Conservation (phyloP, 2,888 invertebrate genomes). For the Oxycera nigricornis region DNA sequence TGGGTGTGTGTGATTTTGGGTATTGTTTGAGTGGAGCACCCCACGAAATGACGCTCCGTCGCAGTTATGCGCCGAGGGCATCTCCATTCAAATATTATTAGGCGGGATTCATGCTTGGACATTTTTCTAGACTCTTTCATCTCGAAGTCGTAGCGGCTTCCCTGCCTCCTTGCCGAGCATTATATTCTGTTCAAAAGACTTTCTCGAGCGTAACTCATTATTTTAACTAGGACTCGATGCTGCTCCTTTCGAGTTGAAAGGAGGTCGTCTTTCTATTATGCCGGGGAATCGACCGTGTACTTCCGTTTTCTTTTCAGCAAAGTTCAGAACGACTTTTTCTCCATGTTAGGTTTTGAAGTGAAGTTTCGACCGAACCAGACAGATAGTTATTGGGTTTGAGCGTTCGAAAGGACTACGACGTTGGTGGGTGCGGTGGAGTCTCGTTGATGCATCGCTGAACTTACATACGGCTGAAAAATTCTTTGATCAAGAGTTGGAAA, state of each 20-base stretch:
- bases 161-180: not conserved
- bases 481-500: no score
- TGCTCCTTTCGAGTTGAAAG: conserved; percentile 29
- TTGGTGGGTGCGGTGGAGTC: no score
- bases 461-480: no score
- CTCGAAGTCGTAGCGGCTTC: not conserved
- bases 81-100: conserved; percentile 33
- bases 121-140: conserved; percentile 21
- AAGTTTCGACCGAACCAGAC: not conserved
- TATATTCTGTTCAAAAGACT: conserved; percentile 28
- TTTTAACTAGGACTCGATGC: conserved; percentile 34
- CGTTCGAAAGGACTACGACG: not conserved
- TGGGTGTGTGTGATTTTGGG: no score
- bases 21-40: not conserved
- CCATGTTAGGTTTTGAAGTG: not conserved
- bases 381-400: conserved; percentile 4
- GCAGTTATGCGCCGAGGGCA: not conserved
- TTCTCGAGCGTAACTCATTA: conserved; percentile 47
- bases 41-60: not conserved
- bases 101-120: not conserved
- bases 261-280: conserved; percentile 47
- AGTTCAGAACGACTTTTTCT: conserved; percentile 24
- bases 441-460: no score
- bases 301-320: conserved; percentile 47
- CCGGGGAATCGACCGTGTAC: conserved; percentile 51